phyloP scores from a whole-genome alignment of 2,797 vertebrate species.

The Novumbra hubbsi region DNA sequence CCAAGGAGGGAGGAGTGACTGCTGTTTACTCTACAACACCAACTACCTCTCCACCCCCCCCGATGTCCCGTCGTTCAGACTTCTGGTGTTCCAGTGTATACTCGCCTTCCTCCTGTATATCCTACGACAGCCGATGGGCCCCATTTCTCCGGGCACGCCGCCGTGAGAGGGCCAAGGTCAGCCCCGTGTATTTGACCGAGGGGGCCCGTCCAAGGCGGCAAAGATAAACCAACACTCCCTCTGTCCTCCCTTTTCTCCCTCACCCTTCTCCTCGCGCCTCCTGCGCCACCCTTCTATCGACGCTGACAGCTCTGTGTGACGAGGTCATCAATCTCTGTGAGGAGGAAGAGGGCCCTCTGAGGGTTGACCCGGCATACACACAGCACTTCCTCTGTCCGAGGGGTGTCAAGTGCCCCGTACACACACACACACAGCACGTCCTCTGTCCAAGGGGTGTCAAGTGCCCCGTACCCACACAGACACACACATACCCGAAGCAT shows the following conservation, averaged over 20 bases:
- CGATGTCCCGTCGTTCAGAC: slow-evolving; percentile 19
- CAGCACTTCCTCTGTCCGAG: slow-evolving; percentile 1
- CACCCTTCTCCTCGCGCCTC: background rate
- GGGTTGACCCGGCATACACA: slow-evolving; percentile 6
- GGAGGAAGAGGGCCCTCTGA: slow-evolving; percentile 22
- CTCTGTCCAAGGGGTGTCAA: slow-evolving; percentile 8
- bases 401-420: slow-evolving; percentile 5
- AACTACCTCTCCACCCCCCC: slow-evolving; percentile 40
- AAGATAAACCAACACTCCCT: slow-evolving; percentile 59
- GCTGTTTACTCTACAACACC: slow-evolving; percentile 60
- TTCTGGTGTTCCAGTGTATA: slow-evolving; percentile 51
- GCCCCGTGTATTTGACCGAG: slow-evolving; percentile 56
- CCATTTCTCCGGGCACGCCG: slow-evolving; percentile 18
- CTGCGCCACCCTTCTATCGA: background rate
- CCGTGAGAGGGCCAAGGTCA: slow-evolving; percentile 59
- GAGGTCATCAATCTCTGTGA: slow-evolving; percentile 20
- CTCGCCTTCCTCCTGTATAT: slow-evolving; percentile 28
- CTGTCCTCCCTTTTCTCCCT: background rate
- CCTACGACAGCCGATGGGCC: slow-evolving; percentile 33
- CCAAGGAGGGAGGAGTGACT: slow-evolving; percentile 38
- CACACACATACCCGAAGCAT: slow-evolving; percentile 1
- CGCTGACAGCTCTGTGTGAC: slow-evolving; percentile 16
- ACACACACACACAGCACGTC: slow-evolving; percentile 4
- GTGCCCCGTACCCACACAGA: slow-evolving; percentile 10
- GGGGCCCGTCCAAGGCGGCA: slow-evolving; percentile 52